Conservation (phyloP, 2,113 vertebrate genomes). For the Pseudorhombus dupliciocellatus region DNA sequence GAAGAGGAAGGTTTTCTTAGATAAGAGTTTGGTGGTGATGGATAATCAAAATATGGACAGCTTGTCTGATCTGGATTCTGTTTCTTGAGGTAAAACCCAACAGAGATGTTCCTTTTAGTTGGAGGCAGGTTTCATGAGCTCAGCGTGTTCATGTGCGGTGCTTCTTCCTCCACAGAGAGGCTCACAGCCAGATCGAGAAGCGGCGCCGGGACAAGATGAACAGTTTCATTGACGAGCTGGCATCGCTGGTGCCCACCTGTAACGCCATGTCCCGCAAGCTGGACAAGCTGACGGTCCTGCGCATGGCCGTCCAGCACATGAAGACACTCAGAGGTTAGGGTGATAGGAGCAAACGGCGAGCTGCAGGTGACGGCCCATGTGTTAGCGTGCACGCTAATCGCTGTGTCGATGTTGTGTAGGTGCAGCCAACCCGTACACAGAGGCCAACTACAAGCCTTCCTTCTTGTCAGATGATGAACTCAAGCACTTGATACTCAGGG, state of each 20-base stretch:
- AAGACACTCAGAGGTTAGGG: constrained; percentile 93
- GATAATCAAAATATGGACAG: too few species aligned
- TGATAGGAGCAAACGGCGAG: not conserved
- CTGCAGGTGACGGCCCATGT: not conserved
- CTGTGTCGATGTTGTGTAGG: constrained; percentile 74
- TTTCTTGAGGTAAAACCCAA: too few species aligned
- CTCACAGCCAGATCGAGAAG: constrained; percentile 99
- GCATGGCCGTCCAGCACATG: constrained; percentile 99
- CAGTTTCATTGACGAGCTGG: constrained; percentile 98
- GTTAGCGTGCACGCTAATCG: not conserved
- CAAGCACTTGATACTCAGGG: constrained; percentile 97
- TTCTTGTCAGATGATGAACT: constrained; percentile 98
- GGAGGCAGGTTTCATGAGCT: too few species aligned
- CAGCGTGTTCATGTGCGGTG: not conserved
- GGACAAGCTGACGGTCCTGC: constrained; percentile 96
- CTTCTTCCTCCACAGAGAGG: constrained; percentile 83
- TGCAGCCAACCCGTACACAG: constrained; percentile 96
- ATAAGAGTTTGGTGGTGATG: too few species aligned
- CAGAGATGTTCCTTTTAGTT: too few species aligned
- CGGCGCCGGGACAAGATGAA: constrained; percentile 98
- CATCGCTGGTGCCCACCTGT: constrained; percentile 95
- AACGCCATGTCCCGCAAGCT: constrained; percentile 98
- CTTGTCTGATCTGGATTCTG: too few species aligned
- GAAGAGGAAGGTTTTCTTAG: too few species aligned
- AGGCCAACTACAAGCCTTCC: constrained; percentile 98